These are phyloP conservation scores for Loxodonta africana DNA, from an alignment of 2,113 vertebrate species.

Conservation along the genomic window DNA sequence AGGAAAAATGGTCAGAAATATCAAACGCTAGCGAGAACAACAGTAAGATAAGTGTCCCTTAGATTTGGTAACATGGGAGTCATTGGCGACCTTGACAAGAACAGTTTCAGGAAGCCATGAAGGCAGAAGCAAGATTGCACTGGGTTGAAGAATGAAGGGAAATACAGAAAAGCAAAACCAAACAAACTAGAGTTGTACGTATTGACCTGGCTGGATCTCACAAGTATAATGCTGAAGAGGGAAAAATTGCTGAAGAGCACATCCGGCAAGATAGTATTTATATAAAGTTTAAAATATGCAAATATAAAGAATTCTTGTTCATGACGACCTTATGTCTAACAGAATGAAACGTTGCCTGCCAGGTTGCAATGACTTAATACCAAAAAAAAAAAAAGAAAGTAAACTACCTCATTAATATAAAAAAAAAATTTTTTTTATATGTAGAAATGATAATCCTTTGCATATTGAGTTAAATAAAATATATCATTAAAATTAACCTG, in stretches of 20 bases:
- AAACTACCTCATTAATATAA: background rate
- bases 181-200: background rate
- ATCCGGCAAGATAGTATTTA: background rate
- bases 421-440: background rate
- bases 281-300: background rate
- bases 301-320: background rate
- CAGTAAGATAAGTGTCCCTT: background rate
- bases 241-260: background rate
- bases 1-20: constrained; percentile 8
- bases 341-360: background rate
- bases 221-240: background rate
- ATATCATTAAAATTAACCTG: background rate
- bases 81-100: background rate
- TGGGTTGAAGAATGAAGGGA: constrained; percentile 15
- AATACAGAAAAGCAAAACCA: background rate
- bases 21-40: background rate
- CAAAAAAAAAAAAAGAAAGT: background rate
- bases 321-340: background rate
- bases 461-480: background rate
- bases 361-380: background rate
- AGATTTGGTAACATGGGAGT: constrained; percentile 10
- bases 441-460: background rate
- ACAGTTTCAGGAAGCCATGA: background rate
- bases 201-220: background rate
- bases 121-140: background rate